These are phyloP conservation scores for Unio pictorum DNA, from an alignment of 2,888 invertebrate species.

Conservation along the genomic window DNA sequence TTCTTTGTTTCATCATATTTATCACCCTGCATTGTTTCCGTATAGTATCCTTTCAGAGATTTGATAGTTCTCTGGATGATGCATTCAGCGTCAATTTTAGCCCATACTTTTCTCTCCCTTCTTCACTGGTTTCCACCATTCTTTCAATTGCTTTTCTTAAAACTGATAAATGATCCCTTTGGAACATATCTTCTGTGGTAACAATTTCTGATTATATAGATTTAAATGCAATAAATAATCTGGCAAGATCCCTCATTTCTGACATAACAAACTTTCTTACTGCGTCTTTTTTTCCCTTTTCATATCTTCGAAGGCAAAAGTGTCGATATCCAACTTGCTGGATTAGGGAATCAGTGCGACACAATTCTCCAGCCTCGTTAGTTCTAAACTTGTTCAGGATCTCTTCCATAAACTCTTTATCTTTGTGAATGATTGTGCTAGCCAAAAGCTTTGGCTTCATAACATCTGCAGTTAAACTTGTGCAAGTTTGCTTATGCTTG, in stretches of 20 bases:
- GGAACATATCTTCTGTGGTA: conserved; percentile 11
- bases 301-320: conserved; percentile 8
- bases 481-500: conserved; percentile 10
- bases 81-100: conserved; percentile 12
- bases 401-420: conserved; percentile 12
- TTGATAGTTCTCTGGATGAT: conserved; percentile 14
- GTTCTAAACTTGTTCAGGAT: conserved; percentile 17
- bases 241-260: conserved; percentile 19
- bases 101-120: conserved; percentile 12
- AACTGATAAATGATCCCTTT: conserved; percentile 7
- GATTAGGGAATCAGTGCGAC: conserved; percentile 5
- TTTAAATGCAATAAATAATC: conserved; percentile 9
- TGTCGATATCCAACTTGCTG: conserved; percentile 14
- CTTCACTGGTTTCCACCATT: neutral
- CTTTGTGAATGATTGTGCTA: conserved; percentile 9
- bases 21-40: conserved; percentile 11
- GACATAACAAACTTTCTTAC: conserved; percentile 16
- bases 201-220: neutral
- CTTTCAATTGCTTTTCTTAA: conserved; percentile 9
- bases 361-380: conserved; percentile 4
- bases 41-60: conserved; percentile 9
- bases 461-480: neutral
- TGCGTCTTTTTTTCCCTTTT: conserved; percentile 13
- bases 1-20: conserved; percentile 13
- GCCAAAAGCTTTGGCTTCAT: conserved; percentile 6